Evolutionary conservation across 2,113 vertebrate genomes (phyloP).

Genomic region (Nycticebus coucang): DNA sequence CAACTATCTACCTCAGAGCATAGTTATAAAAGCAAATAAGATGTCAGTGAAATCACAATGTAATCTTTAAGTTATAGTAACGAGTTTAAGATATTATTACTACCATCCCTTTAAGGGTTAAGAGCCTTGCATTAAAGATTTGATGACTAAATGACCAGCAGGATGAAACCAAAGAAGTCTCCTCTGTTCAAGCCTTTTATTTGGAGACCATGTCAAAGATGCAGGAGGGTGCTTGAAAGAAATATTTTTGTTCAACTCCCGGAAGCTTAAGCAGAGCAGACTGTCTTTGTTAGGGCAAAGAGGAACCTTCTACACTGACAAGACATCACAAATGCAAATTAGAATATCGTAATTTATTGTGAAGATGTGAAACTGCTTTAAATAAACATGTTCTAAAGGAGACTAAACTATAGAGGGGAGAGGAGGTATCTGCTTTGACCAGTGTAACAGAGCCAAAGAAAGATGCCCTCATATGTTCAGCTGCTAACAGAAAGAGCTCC

Average conservation of each 20-base stretch:
- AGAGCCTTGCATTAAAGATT: too few species aligned
- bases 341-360: too few species aligned
- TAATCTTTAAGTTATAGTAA: constrained; percentile 9
- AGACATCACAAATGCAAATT: too few species aligned
- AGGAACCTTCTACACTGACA: constrained; percentile 42
- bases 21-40: neutral
- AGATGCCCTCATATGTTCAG: neutral
- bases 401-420: neutral
- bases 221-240: too few species aligned
- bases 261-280: neutral
- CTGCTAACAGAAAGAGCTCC: neutral
- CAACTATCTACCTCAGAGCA: neutral
- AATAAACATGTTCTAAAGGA: too few species aligned
- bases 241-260: neutral
- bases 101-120: too few species aligned
- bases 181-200: too few species aligned
- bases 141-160: too few species aligned
- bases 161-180: too few species aligned
- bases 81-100: constrained; percentile 1
- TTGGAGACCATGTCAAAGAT: too few species aligned
- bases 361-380: too few species aligned
- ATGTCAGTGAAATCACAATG: constrained; percentile 32
- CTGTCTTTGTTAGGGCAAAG: neutral
- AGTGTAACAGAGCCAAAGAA: neutral
- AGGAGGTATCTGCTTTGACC: neutral